Evolutionary conservation across 2,113 vertebrate species (phyloP), one percentile per base, ranked within the genome.

Genomic region (Zapus hudsonius): DNA sequence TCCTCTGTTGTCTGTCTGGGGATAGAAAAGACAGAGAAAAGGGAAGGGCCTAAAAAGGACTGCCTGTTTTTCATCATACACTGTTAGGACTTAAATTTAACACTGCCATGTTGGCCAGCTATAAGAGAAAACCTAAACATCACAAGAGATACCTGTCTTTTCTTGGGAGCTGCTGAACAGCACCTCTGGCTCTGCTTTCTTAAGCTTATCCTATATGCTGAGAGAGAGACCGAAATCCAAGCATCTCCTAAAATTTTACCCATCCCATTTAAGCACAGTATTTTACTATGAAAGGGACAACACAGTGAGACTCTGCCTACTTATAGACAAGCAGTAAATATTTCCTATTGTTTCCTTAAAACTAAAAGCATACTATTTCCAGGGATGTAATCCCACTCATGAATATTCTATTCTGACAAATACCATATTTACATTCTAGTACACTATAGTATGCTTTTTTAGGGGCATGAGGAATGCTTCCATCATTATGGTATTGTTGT

Each of bases 331-430:
- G 76, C 75, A 91, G 61, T 11, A 61, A 80, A 64, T 29, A 69
- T 72, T 64, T 90, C 20, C 66, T 20, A 63, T 19, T 9, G 89
- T 91, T 73, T 92, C 25, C 31, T 90, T 80, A 83, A 88, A 92
- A 84, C 13, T 1, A 27, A 83, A 82, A 67, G 31, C 61, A 96
- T 31, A 82, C 52, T 91, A 57, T 89, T 94, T 89, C 42, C 33
- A 89, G 31, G 7, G 16, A 84, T 74, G 40, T 76, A 42, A 59
- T 87, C 9, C 7, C 11, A 84, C 5, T 84, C 36, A 74, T 88
- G 22, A 94, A 95, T 95, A 95, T 83, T 90, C 92, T 83, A 76
- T 40, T 59, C 40, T 89, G 17, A 82, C 31, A 89, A 91, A 94
- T 38, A 74, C 25, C 3, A 31, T 74, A 70, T 69, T 72, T 85